A percentile compares a stretch with the other conserved stretches of the same genome.
These are phyloP conservation scores for Ennomos fuscantarius DNA, from an alignment of 2,888 invertebrate species.

Conservation along the genomic window DNA sequence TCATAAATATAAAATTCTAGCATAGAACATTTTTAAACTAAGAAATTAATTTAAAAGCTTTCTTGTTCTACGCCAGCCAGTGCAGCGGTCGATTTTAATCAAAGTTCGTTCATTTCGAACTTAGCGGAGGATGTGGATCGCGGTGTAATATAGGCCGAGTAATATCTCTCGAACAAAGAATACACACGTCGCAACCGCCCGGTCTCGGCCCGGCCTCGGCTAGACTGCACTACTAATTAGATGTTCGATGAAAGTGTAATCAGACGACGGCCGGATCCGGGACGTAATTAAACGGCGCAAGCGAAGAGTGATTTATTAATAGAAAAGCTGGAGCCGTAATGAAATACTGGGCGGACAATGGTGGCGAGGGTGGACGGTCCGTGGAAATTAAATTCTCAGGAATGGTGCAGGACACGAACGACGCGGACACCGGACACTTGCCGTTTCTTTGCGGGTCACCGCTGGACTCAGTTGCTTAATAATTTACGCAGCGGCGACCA, in stretches of 20 bases:
- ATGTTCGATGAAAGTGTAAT: slow-evolving; percentile 85
- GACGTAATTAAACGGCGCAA: slow-evolving; percentile 83
- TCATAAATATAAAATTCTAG: background rate
- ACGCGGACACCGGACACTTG: slow-evolving; percentile 61
- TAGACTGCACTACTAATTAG: slow-evolving; percentile 83
- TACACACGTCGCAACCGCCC: slow-evolving; percentile 66
- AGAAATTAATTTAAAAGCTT: slow-evolving; percentile 36
- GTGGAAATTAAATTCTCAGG: slow-evolving; percentile 83
- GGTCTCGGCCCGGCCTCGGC: slow-evolving; percentile 42
- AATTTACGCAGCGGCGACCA: slow-evolving; percentile 61
- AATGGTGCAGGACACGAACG: slow-evolving; percentile 46
- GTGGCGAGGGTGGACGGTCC: slow-evolving; percentile 74
- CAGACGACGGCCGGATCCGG: slow-evolving; percentile 81
- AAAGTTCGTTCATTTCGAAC: slow-evolving; percentile 78
- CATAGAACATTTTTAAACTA: slow-evolving; percentile 20
- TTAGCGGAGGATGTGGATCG: slow-evolving; percentile 64
- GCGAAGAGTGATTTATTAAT: slow-evolving; percentile 86
- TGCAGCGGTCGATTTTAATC: slow-evolving; percentile 74
- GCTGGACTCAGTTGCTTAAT: slow-evolving; percentile 62
- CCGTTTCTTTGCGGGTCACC: slow-evolving; percentile 70
- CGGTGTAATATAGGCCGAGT: slow-evolving; percentile 71
- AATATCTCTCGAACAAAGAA: slow-evolving; percentile 78
- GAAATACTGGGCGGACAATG: slow-evolving; percentile 85
- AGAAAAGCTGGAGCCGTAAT: slow-evolving; percentile 84
- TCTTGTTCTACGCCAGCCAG: slow-evolving; percentile 38